phyloP scores from a whole-genome alignment of 1,140 invertebrate genomes.

The Neotoxoptera formosana region DNA sequence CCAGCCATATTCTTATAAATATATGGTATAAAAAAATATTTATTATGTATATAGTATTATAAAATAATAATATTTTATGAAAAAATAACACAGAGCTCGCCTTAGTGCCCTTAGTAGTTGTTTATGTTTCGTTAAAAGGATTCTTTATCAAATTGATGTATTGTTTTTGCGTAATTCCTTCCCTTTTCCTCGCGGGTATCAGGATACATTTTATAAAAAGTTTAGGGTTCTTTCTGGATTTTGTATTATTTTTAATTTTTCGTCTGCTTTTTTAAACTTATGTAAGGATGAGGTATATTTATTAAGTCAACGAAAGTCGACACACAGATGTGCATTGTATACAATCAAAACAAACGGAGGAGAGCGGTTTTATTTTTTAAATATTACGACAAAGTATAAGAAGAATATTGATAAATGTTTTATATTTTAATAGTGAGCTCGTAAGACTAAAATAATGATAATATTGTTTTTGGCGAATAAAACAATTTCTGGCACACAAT shows the following conservation, averaged over 20 bases:
- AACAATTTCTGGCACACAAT: background rate
- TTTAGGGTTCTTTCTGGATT: conserved; percentile 47
- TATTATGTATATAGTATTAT: conserved; percentile 52
- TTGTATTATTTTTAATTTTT: conserved; percentile 53
- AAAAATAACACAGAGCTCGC: conserved; percentile 54
- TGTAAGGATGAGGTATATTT: conserved; percentile 9
- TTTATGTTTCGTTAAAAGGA: conserved; percentile 51
- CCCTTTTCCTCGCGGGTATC: conserved; percentile 6
- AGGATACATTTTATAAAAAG: conserved; percentile 26
- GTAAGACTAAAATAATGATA: background rate
- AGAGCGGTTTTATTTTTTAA: conserved; percentile 22
- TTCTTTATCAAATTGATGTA: conserved; percentile 55
- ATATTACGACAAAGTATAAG: background rate
- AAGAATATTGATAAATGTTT: conserved; percentile 3
- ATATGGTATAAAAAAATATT: background rate
- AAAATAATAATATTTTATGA: conserved; percentile 56
- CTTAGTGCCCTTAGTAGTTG: conserved; percentile 45
- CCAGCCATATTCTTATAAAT: conserved; percentile 43
- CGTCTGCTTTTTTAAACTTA: conserved; percentile 34
- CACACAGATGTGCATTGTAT: background rate
- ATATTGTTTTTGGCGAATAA: background rate
- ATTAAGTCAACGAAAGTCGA: conserved; percentile 14
- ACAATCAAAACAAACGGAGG: background rate
- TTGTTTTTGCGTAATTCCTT: conserved; percentile 57
- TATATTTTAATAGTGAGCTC: background rate